Evolutionary conservation across 2,797 vertebrate species (phyloP).

Genomic region (Mareca strepera): DNA sequence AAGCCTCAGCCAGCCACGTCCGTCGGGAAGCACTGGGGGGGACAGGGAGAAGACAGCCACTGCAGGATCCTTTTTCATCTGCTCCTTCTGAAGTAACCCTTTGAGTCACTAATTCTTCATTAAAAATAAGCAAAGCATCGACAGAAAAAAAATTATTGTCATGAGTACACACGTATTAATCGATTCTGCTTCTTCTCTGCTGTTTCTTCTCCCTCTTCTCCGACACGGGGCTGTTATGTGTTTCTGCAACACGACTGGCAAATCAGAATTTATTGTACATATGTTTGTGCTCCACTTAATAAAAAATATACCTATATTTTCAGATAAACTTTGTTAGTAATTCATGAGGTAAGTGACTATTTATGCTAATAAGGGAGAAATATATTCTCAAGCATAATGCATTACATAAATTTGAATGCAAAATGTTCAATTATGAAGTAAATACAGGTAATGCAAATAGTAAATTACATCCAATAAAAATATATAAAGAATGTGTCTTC

Average conservation of each 20-base stretch:
- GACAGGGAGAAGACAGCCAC: neutral
- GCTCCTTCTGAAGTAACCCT: slow-evolving; percentile 21
- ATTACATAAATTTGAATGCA: slow-evolving; percentile 87
- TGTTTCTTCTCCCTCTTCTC: slow-evolving; percentile 6
- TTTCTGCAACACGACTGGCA: slow-evolving; percentile 57
- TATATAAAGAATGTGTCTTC: slow-evolving; percentile 80
- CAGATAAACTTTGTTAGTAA: slow-evolving; percentile 86
- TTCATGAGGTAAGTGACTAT: slow-evolving; percentile 86
- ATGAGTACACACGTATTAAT: neutral
- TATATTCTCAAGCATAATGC: slow-evolving; percentile 82
- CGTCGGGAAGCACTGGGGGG: neutral
- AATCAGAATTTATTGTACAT: slow-evolving; percentile 81
- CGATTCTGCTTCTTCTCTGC: neutral
- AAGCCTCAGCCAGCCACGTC: neutral
- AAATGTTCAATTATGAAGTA: slow-evolving; percentile 86
- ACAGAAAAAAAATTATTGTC: slow-evolving; percentile 45
- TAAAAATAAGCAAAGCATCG: slow-evolving; percentile 59
- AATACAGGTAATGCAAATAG: slow-evolving; percentile 85
- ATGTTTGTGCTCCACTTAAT: slow-evolving; percentile 83
- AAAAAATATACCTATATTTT: slow-evolving; percentile 82
- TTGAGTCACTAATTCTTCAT: slow-evolving; percentile 43
- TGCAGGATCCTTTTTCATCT: neutral
- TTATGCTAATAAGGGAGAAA: slow-evolving; percentile 86
- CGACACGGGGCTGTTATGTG: neutral
- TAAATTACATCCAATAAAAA: slow-evolving; percentile 85